Conservation (phyloP, 2,113 vertebrate species). For the Colius striatus region DNA sequence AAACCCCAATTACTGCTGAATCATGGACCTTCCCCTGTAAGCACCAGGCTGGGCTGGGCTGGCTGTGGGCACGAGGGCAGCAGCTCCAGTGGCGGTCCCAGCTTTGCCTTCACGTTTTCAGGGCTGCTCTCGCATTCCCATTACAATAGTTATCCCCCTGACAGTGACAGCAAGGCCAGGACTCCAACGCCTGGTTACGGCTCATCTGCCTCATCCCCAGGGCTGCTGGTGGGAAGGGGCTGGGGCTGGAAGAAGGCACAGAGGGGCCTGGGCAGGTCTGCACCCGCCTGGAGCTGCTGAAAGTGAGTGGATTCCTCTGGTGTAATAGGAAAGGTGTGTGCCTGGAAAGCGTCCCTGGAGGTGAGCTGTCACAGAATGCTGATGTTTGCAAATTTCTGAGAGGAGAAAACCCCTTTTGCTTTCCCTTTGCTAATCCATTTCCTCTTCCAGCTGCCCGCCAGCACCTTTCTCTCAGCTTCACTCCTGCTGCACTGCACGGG, state of each 20-base stretch:
- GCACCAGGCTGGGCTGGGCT: background rate
- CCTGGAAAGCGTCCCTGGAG: background rate
- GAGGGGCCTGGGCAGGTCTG: background rate
- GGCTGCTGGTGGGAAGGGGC: background rate
- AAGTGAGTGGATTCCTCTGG: background rate
- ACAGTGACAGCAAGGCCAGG: background rate
- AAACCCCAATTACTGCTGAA: background rate
- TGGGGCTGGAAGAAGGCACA: accelerated
- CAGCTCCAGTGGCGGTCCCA: background rate
- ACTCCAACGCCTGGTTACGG: accelerated
- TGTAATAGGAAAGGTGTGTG: background rate
- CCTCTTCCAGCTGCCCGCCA: background rate
- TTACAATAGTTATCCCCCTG: accelerated
- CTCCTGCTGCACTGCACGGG: accelerated
- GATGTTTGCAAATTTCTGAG: background rate
- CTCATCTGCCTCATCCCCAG: accelerated
- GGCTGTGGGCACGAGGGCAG: background rate
- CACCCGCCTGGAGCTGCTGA: background rate
- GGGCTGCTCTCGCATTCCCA: accelerated
- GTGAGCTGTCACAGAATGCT: background rate
- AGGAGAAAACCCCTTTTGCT: constrained; percentile 9
- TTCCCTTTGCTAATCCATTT: background rate
- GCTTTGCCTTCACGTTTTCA: background rate
- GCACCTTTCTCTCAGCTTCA: background rate
- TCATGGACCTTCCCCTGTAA: accelerated